Evolutionary conservation across 2,888 invertebrate genomes (phyloP), one percentile per base, ranked within the genome.

Genomic region (Habrosyne pyritoides): DNA sequence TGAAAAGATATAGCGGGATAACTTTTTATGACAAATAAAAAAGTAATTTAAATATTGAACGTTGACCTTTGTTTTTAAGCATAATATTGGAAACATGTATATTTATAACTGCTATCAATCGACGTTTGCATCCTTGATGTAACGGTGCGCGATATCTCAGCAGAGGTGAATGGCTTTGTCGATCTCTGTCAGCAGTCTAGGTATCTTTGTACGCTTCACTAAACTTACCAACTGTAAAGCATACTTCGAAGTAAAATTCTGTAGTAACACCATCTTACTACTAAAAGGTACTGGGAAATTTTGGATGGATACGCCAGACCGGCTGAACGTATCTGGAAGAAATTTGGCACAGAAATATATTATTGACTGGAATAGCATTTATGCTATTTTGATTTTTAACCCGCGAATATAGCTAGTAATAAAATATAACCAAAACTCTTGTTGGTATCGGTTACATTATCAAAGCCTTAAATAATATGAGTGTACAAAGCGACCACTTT

Each of bases 401-500:
- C n/a, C n/a, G n/a, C n/a, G n/a, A n/a, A n/a, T n/a, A n/a, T n/a
- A n/a, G n/a, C n/a, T n/a, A n/a, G n/a, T n/a, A n/a, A n/a, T n/a
- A n/a, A n/a, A n/a, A n/a, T n/a, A n/a, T n/a, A n/a, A n/a, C n/a
- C n/a, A n/a, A 28, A 28, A 28, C 2, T 10, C n/a, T n/a, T 2
- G 0, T 2, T 12, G 33, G 12, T 10, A 33, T 10, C 12, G 33
- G n/a, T 3, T n/a, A 24, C 24, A 24, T 10, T 33, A 48, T 22
- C 1, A 48, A 48, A 26, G 14, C n/a, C 24, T 7, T 48, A 26
- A 14, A 48, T 26, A 14, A 47, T 21, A 59, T 47, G 59, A 60
- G 58, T 60, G 60, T 64, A 67, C 62, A 61, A 64, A 59, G 60
- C 60, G 61, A 57, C 56, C 72, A 84, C 86, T 87, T 87, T 87